Percentiles rank a stretch among this genome's conserved stretches.
Evolutionary conservation across 2,797 vertebrate species (phyloP).

Genomic region (Lindbergichthys nudifrons): DNA sequence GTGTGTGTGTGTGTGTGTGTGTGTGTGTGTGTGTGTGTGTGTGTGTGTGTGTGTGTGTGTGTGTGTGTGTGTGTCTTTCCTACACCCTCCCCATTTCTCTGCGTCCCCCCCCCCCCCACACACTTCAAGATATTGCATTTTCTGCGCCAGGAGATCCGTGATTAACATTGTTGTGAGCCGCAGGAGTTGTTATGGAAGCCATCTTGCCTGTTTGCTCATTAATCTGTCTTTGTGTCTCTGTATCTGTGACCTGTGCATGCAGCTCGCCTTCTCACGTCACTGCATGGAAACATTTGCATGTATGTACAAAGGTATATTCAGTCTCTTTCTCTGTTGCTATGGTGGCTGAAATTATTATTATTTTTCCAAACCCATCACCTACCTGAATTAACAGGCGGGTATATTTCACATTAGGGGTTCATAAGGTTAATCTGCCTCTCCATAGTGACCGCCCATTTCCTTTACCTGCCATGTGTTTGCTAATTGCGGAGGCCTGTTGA

Average conservation of each 20-base stretch:
- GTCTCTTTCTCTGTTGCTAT: slow-evolving; percentile 9
- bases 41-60: neutral
- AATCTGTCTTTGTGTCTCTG: slow-evolving; percentile 19
- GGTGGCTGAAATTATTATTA: slow-evolving; percentile 3
- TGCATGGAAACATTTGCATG: neutral
- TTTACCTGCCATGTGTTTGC: slow-evolving; percentile 27
- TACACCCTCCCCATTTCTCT: neutral
- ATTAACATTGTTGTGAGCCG: slow-evolving; percentile 51
- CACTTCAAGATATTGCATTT: slow-evolving; percentile 28
- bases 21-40: neutral
- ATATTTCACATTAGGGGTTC: slow-evolving; percentile 6
- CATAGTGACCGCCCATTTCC: slow-evolving; percentile 29
- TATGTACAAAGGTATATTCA: neutral
- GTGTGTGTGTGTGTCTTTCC: slow-evolving; percentile 9
- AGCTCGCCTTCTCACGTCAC: neutral
- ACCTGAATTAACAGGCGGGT: slow-evolving; percentile 6
- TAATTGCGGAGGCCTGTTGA: slow-evolving; percentile 46
- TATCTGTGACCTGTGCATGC: slow-evolving; percentile 11
- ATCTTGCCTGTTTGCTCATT: slow-evolving; percentile 22
- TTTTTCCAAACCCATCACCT: neutral
- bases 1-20: slow-evolving; percentile 9
- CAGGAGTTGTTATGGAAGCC: slow-evolving; percentile 41
- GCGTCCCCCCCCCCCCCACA: neutral
- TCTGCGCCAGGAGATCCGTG: slow-evolving; percentile 45
- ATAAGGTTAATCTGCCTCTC: slow-evolving; percentile 41